phyloP scores from a whole-genome alignment of 1,140 invertebrate genomes.

The Chymomyza costata region DNA sequence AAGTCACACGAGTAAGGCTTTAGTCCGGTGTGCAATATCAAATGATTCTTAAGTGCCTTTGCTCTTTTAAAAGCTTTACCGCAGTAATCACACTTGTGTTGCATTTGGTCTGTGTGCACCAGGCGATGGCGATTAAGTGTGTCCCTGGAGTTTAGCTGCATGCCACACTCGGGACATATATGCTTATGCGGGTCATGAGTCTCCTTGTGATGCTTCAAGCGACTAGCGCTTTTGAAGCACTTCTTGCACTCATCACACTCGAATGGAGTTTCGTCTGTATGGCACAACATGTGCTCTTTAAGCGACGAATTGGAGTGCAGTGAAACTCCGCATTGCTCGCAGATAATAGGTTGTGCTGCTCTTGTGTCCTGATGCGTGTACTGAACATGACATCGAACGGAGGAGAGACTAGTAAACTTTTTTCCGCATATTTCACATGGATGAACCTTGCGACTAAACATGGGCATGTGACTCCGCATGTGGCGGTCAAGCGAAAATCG shows the following conservation, averaged over 20 bases:
- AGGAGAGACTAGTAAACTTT: constrained; percentile 54
- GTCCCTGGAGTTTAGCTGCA: constrained; percentile 75
- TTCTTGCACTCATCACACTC: constrained; percentile 76
- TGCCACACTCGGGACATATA: constrained; percentile 76
- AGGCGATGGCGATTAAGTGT: constrained; percentile 76
- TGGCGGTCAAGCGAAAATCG: background rate
- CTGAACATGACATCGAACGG: constrained; percentile 70
- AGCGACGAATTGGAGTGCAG: constrained; percentile 75
- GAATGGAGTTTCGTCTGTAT: constrained; percentile 76
- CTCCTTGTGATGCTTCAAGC: constrained; percentile 71
- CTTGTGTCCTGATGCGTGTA: constrained; percentile 75
- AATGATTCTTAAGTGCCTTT: constrained; percentile 75
- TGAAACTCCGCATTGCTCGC: constrained; percentile 75
- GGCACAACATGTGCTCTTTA: constrained; percentile 76
- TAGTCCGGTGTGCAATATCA: constrained; percentile 75
- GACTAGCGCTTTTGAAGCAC: constrained; percentile 63
- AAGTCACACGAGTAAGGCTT: constrained; percentile 76
- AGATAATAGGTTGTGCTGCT: constrained; percentile 74
- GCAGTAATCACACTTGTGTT: constrained; percentile 75
- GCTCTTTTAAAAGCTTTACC: constrained; percentile 62
- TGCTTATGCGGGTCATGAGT: constrained; percentile 76
- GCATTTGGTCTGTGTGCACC: constrained; percentile 76
- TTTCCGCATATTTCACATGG: constrained; percentile 56
- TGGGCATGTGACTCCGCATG: constrained; percentile 35
- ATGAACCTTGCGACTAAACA: constrained; percentile 40